Evolutionary conservation across 2,113 vertebrate genomes (phyloP).

Genomic region (Scopus umbretta): DNA sequence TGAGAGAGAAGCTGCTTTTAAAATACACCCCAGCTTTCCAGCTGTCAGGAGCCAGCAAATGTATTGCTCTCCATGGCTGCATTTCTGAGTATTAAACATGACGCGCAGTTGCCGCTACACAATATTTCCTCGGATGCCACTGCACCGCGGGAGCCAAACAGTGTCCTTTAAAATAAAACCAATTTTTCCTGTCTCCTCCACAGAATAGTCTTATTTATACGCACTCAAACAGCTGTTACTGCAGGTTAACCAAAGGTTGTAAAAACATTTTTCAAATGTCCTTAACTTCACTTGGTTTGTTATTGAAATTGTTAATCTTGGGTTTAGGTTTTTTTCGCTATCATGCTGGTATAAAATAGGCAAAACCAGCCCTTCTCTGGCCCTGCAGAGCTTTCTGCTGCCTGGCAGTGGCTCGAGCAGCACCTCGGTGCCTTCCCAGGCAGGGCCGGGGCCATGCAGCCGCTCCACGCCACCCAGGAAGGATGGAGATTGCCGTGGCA

Average conservation of each 20-base stretch:
- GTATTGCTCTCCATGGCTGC: conserved; percentile 41
- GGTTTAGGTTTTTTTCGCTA: neutral
- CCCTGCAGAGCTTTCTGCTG: neutral
- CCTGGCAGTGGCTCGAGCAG: fast-evolving
- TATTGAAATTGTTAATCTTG: neutral
- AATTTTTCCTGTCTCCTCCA: conserved; percentile 42
- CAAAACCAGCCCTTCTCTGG: neutral
- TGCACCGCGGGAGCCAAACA: neutral
- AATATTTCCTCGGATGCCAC: conserved; percentile 49
- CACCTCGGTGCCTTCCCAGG: fast-evolving
- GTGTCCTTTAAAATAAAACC: conserved; percentile 49
- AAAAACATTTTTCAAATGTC: conserved; percentile 3
- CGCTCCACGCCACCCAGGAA: neutral
- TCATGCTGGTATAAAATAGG: fast-evolving
- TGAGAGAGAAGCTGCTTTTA: neutral
- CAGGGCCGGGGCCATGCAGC: neutral
- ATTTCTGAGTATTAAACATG: conserved; percentile 40
- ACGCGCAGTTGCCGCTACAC: neutral
- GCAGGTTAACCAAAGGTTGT: conserved; percentile 55
- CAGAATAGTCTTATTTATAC: conserved; percentile 56
- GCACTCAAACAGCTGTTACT: conserved; percentile 6
- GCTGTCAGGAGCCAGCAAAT: conserved; percentile 42
- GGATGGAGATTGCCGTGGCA: neutral
- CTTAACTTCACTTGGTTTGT: neutral
- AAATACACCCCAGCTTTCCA: neutral